A percentile compares a stretch with the other conserved stretches of the same genome.
Evolutionary conservation across 2,888 invertebrate species (phyloP).

Genomic region (Orthosia cruda): DNA sequence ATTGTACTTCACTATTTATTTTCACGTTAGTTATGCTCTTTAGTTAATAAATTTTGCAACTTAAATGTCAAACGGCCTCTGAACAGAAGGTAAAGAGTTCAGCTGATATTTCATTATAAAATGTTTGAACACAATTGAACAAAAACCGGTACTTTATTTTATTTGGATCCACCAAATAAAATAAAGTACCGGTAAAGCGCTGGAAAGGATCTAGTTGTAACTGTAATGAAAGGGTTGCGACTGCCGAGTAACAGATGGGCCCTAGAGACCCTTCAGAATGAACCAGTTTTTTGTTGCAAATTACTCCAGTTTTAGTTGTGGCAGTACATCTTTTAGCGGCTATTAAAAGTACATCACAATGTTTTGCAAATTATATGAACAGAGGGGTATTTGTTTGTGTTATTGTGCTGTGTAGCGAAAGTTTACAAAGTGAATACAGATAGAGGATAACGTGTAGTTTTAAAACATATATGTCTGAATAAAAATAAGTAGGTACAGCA

Average conservation of each 20-base stretch:
- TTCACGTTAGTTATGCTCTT: background rate
- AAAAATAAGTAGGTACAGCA: background rate
- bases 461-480: background rate
- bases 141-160: slow-evolving; percentile 11
- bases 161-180: too few relatives aligned
- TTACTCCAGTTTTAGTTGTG: slow-evolving; percentile 29
- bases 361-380: background rate
- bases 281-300: slow-evolving; percentile 37
- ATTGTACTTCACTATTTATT: background rate
- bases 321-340: slow-evolving; percentile 17
- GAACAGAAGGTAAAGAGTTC: slow-evolving; percentile 14
- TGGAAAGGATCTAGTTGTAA: slow-evolving; percentile 7
- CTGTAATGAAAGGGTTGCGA: slow-evolving; percentile 5
- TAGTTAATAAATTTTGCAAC: slow-evolving; percentile 16
- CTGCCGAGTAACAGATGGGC: slow-evolving; percentile 32
- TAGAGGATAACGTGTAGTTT: background rate
- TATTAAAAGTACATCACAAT: background rate
- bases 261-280: slow-evolving; percentile 5
- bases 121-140: slow-evolving; percentile 1
- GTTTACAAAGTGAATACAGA: background rate
- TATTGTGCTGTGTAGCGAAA: background rate
- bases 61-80: slow-evolving; percentile 13
- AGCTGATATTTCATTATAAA: background rate
- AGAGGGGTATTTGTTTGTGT: background rate
- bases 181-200: slow-evolving; percentile 15